Percentiles rank a stretch among this genome's conserved stretches.
These are phyloP conservation scores for Phrynosoma platyrhinos DNA, from an alignment of 2,113 vertebrate genomes.

Conservation along the genomic window DNA sequence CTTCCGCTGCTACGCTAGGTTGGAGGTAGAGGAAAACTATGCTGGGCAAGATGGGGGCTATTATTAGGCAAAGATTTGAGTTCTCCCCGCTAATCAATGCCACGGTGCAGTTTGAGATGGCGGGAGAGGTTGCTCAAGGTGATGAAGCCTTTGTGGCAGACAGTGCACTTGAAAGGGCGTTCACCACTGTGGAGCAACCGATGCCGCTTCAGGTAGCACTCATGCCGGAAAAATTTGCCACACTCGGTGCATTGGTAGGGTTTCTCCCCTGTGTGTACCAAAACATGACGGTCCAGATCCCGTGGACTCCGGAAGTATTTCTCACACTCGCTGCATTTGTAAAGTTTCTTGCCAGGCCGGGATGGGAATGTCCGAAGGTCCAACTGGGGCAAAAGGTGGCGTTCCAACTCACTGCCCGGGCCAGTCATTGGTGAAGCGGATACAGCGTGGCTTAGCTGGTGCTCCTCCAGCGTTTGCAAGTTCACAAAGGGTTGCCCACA, in stretches of 20 bases:
- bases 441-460: constrained; percentile 46
- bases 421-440: background rate
- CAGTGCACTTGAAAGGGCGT: constrained; percentile 70
- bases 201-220: constrained; percentile 78
- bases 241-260: constrained; percentile 74
- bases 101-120: constrained; percentile 73
- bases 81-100: constrained; percentile 63
- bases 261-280: constrained; percentile 76
- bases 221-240: constrained; percentile 74
- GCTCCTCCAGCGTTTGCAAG: constrained; percentile 84
- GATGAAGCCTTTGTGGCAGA: constrained; percentile 75
- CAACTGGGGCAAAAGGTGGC: background rate
- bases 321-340: constrained; percentile 72
- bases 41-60: background rate
- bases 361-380: constrained; percentile 23
- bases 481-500: constrained; percentile 87
- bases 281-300: constrained; percentile 73
- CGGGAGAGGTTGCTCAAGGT: constrained; percentile 74
- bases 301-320: constrained; percentile 73
- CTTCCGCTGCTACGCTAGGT: background rate
- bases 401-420: background rate
- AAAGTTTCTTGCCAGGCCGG: constrained; percentile 63
- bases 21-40: constrained; percentile 30
- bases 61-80: background rate
- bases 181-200: constrained; percentile 72